Evolutionary conservation across 2,113 vertebrate genomes (phyloP).

Genomic region (Tamias sibiricus): DNA sequence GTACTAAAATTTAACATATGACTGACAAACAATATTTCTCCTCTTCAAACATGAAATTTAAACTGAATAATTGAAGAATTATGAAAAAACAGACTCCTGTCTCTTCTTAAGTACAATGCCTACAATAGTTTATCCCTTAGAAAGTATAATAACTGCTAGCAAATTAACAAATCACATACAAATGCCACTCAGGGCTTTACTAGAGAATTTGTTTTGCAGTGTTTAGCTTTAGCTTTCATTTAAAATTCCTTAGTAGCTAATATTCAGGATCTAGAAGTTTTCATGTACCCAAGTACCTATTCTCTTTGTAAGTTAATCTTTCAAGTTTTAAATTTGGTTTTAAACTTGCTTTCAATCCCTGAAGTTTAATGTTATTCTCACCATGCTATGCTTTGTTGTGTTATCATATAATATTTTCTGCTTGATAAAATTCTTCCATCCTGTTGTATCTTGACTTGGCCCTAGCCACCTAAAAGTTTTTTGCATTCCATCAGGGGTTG

Average conservation of each 20-base stretch:
- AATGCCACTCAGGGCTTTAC: not conserved
- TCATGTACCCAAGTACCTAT: not conserved
- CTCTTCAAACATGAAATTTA: not conserved
- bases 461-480: not conserved
- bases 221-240: not conserved
- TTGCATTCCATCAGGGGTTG: not conserved
- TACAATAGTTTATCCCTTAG: not conserved
- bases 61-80: not conserved
- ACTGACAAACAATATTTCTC: not conserved
- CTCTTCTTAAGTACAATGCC: not conserved
- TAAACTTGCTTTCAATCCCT: constrained; percentile 33
- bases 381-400: not conserved
- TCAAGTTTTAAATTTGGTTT: not conserved
- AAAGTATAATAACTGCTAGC: not conserved
- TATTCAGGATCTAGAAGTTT: not conserved
- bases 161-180: not conserved
- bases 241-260: not conserved
- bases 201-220: not conserved
- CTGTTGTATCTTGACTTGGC: not conserved
- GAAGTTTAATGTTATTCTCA: not conserved
- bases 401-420: not conserved
- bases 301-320: not conserved
- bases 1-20: not conserved
- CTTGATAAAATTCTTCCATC: not conserved
- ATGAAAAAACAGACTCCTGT: not conserved